Evolutionary conservation across 2,113 vertebrate species (phyloP).

Genomic region (Sakesphorus luctuosus): DNA sequence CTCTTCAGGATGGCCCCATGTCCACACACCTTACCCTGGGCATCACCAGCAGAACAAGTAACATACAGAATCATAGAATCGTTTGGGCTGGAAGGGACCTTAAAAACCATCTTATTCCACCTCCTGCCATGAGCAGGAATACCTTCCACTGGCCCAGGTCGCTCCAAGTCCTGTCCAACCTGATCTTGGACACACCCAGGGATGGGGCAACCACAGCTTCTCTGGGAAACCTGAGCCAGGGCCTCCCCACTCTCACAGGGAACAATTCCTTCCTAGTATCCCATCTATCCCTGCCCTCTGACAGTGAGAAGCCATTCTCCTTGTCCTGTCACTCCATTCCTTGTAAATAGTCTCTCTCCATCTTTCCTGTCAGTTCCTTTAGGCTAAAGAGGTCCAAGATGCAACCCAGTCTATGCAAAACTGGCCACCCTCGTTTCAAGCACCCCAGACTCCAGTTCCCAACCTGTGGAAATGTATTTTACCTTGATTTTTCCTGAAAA

Average conservation of each 20-base stretch:
- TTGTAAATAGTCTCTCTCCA: neutral
- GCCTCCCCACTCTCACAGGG: neutral
- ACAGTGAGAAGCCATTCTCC: neutral
- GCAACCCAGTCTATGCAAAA: neutral
- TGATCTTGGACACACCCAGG: neutral
- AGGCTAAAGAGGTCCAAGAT: neutral
- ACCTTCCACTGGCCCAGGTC: neutral
- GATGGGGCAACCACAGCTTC: neutral
- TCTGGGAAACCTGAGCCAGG: neutral
- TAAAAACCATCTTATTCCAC: neutral
- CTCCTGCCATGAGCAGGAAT: neutral
- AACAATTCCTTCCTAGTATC: neutral
- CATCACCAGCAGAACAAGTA: neutral
- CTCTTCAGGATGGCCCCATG: neutral
- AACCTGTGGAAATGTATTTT: neutral
- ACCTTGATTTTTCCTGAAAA: neutral
- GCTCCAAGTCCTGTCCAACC: neutral
- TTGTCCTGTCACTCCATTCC: neutral
- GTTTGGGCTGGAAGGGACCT: neutral
- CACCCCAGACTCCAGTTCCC: neutral
- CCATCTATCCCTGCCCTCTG: neutral
- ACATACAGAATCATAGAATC: neutral
- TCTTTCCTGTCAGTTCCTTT: neutral
- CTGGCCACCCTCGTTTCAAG: neutral
- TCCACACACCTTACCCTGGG: neutral